Base-by-base conservation (phyloP, 2,888 invertebrate genomes). In the Cryptus armator region DNA sequence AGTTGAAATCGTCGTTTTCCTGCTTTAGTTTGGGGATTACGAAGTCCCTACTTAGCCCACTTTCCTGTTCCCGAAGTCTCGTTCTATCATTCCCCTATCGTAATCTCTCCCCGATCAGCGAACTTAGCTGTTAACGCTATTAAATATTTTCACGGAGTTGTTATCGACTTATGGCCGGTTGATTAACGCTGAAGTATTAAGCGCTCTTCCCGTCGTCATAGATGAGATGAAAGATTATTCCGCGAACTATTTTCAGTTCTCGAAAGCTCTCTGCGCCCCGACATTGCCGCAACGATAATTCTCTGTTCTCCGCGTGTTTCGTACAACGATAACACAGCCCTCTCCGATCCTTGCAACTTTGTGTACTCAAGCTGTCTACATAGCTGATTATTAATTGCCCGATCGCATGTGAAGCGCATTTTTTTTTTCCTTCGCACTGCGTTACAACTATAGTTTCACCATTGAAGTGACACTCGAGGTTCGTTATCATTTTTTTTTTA, bases 41-140 rank as follows among this genome's bases (percentile, higher is more conserved):
- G 37, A 37, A 9, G 37, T 5, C 37, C 37, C 7, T 37, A 37
- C 37, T 37, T 37, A 37, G 37, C 37, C 37, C 37, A 37, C 37
- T 37, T 37, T 37, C 2, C 37, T 37, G 5, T 37, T 7, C 9
- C 37, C 3, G 37, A 7, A 7, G 0, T 5, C 37, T 9, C 37
- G 37, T 37, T 37, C 37, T 2, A 37, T 37, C n/a, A 67, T 77
- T 67, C 66, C 67, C 24, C 53, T 67, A 53, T 10, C 76, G 53
- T 77, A 67, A 77, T 66, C 76, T 77, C 53, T 59, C 12, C 67
- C 24, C 37, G 76, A 56, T 43, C 67, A 56, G 53, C 56, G 44
- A 76, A 77, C 76, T 77, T 44, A 19, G 51, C 67, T 53, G 32
- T 67, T 56, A 66, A 44, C 37, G 37, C 37, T 37, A 37, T 37